Evolutionary conservation across 2,888 invertebrate genomes (phyloP), one percentile per base, ranked within the genome.

Genomic region (Ceramica pisi): DNA sequence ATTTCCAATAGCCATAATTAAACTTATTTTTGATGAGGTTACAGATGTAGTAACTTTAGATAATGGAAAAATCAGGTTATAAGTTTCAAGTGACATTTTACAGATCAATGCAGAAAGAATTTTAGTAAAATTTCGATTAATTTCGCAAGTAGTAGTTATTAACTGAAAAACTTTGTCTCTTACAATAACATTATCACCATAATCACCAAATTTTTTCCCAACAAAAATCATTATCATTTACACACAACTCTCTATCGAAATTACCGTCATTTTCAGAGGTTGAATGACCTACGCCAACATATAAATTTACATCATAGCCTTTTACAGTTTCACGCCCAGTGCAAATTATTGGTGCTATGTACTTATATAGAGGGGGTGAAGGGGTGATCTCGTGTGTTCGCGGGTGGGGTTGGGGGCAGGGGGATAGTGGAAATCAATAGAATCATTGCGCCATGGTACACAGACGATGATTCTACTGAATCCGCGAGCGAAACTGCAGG

Each of bases 361-460:
- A 71, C 81, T 80, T 86, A 82, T 84, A 80, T 83, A 80, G 67
- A 70, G 62, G 70, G 77, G 82, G 86, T 61, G 72, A 68, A 50
- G 66, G 71, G 80, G 80, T 71, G 78, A 81, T 87, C 86, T 87
- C 87, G 82, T 86, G 85, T 81, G 83, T 63, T 78, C 78, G 81
- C 75, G 86, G 78, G 53, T 60, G 75, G 71, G 73, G 75, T 67
- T 70, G 77, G 71, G 76, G 79, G 86, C 80, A 70, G 86, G 82
- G 84, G 85, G 89, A 87, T 88, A 86, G 92, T 89, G 91, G 87
- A 94, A 93, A 95, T 95, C 95, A 92, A 95, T 95, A 94, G 90
- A 94, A 94, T 95, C 95, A 95, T 95, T 91, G 94, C 93, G 90
- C 85, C 86, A 89, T 84, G 74, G 77, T 85, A 84, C 86, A 85